Evolutionary conservation across 2,797 vertebrate species (phyloP), one percentile per base, ranked within the genome.

Genomic region (Pantherophis alleghaniensis): DNA sequence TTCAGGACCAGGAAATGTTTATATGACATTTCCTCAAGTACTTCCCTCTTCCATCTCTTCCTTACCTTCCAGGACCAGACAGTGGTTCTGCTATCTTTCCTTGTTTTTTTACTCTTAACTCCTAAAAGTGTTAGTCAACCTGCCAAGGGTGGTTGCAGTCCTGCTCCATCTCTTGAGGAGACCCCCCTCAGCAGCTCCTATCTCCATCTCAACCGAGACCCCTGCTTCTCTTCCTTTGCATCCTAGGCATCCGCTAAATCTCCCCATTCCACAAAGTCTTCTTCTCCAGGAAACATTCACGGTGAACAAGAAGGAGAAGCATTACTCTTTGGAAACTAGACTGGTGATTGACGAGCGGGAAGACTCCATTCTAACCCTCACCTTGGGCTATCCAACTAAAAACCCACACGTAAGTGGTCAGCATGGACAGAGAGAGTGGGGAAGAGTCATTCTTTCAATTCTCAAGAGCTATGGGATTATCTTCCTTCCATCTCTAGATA

Each of bases 261-360:
- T 96, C 93, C 97, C 98, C 0, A 1, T 96, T 92, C 97, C 98
- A 10, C 98, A 97, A 96, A 98, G 96, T 94, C 95, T 98, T 47
- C 93, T 98, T 91, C 97, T 99, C 57, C 98, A 98, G 95, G 98
- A 98, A 95, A 98, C 98, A 4, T 98, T 99, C 95, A 98, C 98
- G 0, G 94, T 98, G 0, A 97, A 98, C 94, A 96, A 97, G 89
- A 95, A 95, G 53, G 98, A 97, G 94, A 98, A 96, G 61, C 95
- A 95, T 42, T 98, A 98, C 90, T 95, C 97, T 66, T 96, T 99
- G 95, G 98, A 99, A 96, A 98, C 98, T 0, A 98, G 98, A 95
- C 96, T 98, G 51, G 87, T 97, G 95, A 96, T 99, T 92, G 96
- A 98, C 12, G 95, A 89, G 28, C 95, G 94, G 89, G 97, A 97